A percentile compares a stretch with the other conserved stretches of the same genome.
phyloP scores from a whole-genome alignment of 1,140 invertebrate genomes.

The Hypsibius dujardini region DNA sequence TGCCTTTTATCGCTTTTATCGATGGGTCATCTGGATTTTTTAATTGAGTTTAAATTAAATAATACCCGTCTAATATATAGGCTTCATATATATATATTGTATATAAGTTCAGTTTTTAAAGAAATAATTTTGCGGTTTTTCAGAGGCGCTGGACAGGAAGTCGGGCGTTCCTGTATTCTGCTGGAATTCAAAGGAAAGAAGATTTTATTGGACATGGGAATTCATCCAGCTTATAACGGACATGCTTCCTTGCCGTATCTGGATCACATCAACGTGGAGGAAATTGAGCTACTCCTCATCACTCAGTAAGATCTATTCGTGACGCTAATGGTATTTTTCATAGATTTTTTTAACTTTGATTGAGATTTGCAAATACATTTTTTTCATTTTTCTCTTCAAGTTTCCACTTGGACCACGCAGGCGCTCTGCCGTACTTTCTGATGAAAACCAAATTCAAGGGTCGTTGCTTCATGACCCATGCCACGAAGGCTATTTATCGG shows the following conservation, averaged over 20 bases:
- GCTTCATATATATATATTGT: too few relatives aligned
- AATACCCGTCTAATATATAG: too few relatives aligned
- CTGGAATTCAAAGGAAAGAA: constrained; percentile 98
- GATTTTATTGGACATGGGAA: constrained; percentile 88
- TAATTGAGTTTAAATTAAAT: too few relatives aligned
- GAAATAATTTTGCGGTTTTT: constrained; percentile 28
- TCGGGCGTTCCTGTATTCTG: constrained; percentile 93
- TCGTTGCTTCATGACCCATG: constrained; percentile 97
- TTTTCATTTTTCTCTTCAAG: constrained; percentile 35
- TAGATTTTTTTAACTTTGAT: constrained; percentile 19
- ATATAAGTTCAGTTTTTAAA: too few relatives aligned
- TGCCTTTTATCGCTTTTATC: too few relatives aligned
- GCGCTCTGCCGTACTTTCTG: constrained; percentile 92
- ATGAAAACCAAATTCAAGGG: constrained; percentile 94
- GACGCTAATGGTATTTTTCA: too few relatives aligned
- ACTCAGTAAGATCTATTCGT: constrained; percentile 54
- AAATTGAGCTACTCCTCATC: constrained; percentile 85
- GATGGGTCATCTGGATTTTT: too few relatives aligned
- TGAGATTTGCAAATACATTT: constrained; percentile 19
- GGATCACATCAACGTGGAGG: constrained; percentile 88
- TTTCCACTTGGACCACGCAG: constrained; percentile 97
- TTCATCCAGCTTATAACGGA: constrained; percentile 96
- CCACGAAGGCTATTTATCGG: constrained; percentile 96
- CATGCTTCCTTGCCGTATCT: constrained; percentile 72
- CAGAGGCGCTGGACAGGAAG: constrained; percentile 94